Base-by-base conservation (phyloP, 2,797 vertebrate genomes). In the Etheostoma nigrum region DNA sequence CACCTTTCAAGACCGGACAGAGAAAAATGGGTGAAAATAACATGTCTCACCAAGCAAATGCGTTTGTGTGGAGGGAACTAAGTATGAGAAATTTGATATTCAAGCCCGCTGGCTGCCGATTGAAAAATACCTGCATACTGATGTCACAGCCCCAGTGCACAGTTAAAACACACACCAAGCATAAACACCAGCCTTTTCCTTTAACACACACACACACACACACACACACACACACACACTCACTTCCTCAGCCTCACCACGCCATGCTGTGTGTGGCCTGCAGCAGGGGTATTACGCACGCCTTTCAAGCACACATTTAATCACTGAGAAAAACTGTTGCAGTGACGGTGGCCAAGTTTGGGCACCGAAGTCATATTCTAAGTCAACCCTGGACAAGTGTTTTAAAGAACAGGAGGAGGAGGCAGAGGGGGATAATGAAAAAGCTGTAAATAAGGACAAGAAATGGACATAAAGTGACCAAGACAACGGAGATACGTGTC, bases 121-220 rank as follows among this genome's bases (percentile, higher is more conserved):
- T 90, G 83, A 91, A 89, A 92, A 94, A 95, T 93, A 92, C 89
- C 91, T 92, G 88, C 89, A 90, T 88, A 76, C 85, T 93, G 90
- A 93, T 89, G 91, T 95, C 92, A 89, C 59, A 40, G 64, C 30
- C 25, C 19, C 51, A 45, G 74, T 69, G 49, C 45, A 60, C 55
- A 23, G 70, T 52, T 70, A 40, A 18, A 80, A 80, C 76, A 78
- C 74, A 77, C 61, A 67, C 25, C 2, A 6, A 78, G 70, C 58
- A 67, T 66, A 67, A 82, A 79, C 76, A 82, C 47, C 45, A 48
- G 54, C 30, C 70, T 67, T 82, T 84, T 79, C 66, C 64, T 67
- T 78, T 48, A 58, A 48, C 44, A 57, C 74, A 61, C 47, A 42
- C 40, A 42, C 40, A 42, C 40, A 42, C 40, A 42, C 40, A 42